Conservation (phyloP, 2,888 invertebrate species). For the Drosophila austrosaltans region DNA sequence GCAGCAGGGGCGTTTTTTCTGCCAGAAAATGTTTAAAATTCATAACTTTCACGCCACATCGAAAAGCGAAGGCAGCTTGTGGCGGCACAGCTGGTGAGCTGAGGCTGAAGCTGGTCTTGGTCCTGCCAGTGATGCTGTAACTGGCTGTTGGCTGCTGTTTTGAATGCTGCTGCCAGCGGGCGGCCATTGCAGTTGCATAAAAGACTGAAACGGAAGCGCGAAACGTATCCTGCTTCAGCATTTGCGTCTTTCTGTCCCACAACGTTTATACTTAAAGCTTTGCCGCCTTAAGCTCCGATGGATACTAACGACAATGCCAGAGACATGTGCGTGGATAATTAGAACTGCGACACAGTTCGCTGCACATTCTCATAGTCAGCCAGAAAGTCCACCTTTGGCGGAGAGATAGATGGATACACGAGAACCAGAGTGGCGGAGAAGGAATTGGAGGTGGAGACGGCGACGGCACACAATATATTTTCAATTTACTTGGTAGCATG, state of each 20-base stretch:
- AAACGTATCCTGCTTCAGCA: slow-evolving; percentile 52
- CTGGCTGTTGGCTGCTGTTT: slow-evolving; percentile 63
- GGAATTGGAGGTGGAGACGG: background rate
- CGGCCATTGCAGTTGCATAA: slow-evolving; percentile 79
- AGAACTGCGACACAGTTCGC: slow-evolving; percentile 74
- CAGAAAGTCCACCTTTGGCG: slow-evolving; percentile 32
- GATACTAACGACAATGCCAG: slow-evolving; percentile 41
- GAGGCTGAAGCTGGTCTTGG: slow-evolving; percentile 8
- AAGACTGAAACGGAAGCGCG: slow-evolving; percentile 74
- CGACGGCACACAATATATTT: slow-evolving; percentile 58
- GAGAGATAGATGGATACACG: slow-evolving; percentile 4
- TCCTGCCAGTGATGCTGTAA: slow-evolving; percentile 16
- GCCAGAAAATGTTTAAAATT: slow-evolving; percentile 78
- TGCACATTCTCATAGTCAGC: slow-evolving; percentile 55
- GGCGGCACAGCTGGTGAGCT: slow-evolving; percentile 70
- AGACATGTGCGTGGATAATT: slow-evolving; percentile 77
- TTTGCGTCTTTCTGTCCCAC: slow-evolving; percentile 16
- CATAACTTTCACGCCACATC: slow-evolving; percentile 77
- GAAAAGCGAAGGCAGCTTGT: slow-evolving; percentile 59
- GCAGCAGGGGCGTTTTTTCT: slow-evolving; percentile 69
- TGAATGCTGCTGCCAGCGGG: slow-evolving; percentile 77
- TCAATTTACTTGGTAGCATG: slow-evolving; percentile 76
- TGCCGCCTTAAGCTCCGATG: slow-evolving; percentile 6
- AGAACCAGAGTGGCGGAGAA: background rate
- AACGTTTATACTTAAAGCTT: slow-evolving; percentile 52